Evolutionary conservation across 2,888 invertebrate species (phyloP).

Genomic region (Pterobdella sp.): DNA sequence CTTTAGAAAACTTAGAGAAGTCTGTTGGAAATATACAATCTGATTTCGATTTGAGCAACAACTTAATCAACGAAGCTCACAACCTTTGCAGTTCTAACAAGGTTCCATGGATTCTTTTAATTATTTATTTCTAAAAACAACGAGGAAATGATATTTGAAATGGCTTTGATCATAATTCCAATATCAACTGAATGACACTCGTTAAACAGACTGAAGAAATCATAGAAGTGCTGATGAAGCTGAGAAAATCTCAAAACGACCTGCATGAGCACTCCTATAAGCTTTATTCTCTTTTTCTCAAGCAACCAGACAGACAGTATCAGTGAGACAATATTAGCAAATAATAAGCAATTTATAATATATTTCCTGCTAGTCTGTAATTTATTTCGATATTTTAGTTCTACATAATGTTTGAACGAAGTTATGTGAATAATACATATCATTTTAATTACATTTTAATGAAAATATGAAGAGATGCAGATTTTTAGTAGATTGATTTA

Average conservation of each 20-base stretch:
- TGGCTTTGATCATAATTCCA: too few relatives aligned
- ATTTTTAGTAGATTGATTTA: too few relatives aligned
- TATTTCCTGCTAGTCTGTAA: neutral
- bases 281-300: neutral
- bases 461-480: too few relatives aligned
- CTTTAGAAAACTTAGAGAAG: too few relatives aligned
- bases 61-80: too few relatives aligned
- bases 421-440: neutral
- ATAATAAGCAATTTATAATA: neutral
- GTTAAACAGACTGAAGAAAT: neutral
- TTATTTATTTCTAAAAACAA: neutral
- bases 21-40: too few relatives aligned
- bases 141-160: too few relatives aligned
- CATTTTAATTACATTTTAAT: too few relatives aligned
- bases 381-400: neutral
- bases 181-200: too few relatives aligned
- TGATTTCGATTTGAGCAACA: too few relatives aligned
- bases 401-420: neutral
- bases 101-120: too few relatives aligned
- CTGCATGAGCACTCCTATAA: conserved; percentile 9
- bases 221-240: neutral
- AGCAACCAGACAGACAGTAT: neutral
- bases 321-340: neutral
- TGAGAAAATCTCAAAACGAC: neutral
- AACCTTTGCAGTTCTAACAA: too few relatives aligned